A percentile compares a stretch with the other conserved stretches of the same genome.
phyloP scores from a whole-genome alignment of 2,888 invertebrate species.

The Agrotis puta region DNA sequence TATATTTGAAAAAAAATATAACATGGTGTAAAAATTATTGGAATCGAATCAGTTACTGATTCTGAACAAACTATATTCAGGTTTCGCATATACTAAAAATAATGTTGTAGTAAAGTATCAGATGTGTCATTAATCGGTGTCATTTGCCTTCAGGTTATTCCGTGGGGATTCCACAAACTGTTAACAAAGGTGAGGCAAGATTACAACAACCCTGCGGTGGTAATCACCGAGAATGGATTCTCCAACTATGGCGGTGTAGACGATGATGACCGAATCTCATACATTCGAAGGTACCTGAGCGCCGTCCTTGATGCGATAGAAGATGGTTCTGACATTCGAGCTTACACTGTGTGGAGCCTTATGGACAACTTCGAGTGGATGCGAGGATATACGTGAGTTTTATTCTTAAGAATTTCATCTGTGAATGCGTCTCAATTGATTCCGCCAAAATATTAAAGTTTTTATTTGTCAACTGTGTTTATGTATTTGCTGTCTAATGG shows the following conservation, averaged over 20 bases:
- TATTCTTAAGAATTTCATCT: neutral
- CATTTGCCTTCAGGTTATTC: conserved; percentile 78
- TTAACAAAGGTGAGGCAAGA: conserved; percentile 85
- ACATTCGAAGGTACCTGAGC: conserved; percentile 78
- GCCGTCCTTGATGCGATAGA: conserved; percentile 81
- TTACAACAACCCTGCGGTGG: conserved; percentile 88
- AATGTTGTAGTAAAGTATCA: too few relatives aligned
- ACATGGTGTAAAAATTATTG: too few relatives aligned
- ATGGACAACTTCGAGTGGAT: conserved; percentile 92
- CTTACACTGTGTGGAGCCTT: conserved; percentile 91
- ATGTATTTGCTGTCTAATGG: too few relatives aligned
- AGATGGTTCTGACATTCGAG: conserved; percentile 81
- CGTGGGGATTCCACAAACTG: conserved; percentile 90
- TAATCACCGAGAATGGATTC: conserved; percentile 91
- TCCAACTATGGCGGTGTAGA: conserved; percentile 71
- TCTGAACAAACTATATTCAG: too few relatives aligned
- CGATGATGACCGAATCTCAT: conserved; percentile 82
- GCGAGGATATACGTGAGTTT: conserved; percentile 85
- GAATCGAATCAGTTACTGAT: too few relatives aligned
- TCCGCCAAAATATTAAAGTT: too few relatives aligned
- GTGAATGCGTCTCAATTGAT: neutral
- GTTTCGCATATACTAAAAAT: too few relatives aligned
- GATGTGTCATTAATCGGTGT: neutral
- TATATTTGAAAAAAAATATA: too few relatives aligned
- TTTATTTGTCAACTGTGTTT: too few relatives aligned